These are phyloP conservation scores for Sciurus niger DNA, from an alignment of 2,113 vertebrate genomes.

Conservation along the genomic window DNA sequence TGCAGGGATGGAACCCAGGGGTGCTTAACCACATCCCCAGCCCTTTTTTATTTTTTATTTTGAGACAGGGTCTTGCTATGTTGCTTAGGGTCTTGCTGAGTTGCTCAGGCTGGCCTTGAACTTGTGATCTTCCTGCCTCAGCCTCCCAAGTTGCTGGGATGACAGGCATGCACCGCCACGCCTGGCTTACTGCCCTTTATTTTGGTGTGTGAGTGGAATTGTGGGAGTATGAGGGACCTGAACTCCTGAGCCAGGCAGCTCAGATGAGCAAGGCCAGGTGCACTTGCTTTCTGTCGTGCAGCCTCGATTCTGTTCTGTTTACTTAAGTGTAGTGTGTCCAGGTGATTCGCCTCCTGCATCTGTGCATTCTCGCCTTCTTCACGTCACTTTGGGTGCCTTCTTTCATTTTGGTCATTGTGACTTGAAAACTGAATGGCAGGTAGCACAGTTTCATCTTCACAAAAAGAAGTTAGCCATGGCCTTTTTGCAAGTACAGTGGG, in stretches of 20 bases:
- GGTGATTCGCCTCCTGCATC: conserved; percentile 54
- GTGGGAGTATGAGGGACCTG: background rate
- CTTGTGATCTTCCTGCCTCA: no score
- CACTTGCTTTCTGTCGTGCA: background rate
- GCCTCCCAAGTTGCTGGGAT: no score
- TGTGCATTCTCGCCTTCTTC: conserved; percentile 72
- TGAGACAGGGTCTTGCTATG: no score
- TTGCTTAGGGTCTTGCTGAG: no score
- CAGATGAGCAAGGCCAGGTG: background rate
- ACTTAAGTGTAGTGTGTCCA: background rate
- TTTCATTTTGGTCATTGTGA: conserved; percentile 81
- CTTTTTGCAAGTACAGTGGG: background rate
- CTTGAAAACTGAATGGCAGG: conserved; percentile 89
- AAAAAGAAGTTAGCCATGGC: background rate
- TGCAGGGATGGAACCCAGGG: no score
- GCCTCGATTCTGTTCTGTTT: background rate
- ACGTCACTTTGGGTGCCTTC: conserved; percentile 68
- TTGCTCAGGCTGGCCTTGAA: no score
- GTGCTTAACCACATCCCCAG: no score
- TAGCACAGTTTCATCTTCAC: conserved; percentile 36
- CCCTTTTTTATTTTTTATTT: no score
- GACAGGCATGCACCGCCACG: no score
- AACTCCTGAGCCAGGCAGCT: background rate
- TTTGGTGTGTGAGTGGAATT: background rate
- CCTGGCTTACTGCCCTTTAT: background rate